Base-by-base conservation (phyloP, 2,888 invertebrate genomes). In the Nephrotoma appendiculata region DNA sequence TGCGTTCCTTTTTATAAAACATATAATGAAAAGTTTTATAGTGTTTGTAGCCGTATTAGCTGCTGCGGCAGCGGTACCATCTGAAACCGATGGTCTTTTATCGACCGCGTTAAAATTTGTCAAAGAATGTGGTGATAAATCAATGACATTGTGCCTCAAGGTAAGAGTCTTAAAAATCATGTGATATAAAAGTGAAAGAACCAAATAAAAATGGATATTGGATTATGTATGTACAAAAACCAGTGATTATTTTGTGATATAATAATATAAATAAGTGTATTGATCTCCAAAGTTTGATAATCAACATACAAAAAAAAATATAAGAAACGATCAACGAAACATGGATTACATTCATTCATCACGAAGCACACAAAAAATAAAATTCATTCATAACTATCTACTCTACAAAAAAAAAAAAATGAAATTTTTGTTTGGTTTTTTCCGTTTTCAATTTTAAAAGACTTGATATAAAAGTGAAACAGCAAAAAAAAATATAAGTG, bases 141-240 rank as follows among this genome's bases (percentile, higher is more conserved):
- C 95, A 89, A 93, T 95, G 91, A 92, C 94, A 88, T 90, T 95
- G 89, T 96, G 96, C 92, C 93, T 96, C 89, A 96, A 96, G 94
- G 96, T 96, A 92, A 92, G 89, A 84, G 41, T 42, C 41, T 84
- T 41, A 41, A 5, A 42, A 42, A 84, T n/a, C n/a, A 43, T 84
- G 84, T 84, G 84, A 84, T 3, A 31, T 31, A 31, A 31, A 84
- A 84, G 84, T 84, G 84, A 84, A 84, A 84, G 12, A 84, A 84
- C 84, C 84, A 84, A 84, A 84, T 84, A 84, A 84, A 42, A 84
- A 84, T 42, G 84, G 84, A 84, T 84, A 84, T 84, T 84, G 41
- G 41, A 84, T 84, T 84, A 43, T 9, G 48, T 12, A 42, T 9
- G 48, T 12, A 42, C 41, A 84, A 42, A 11, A 42, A n/a, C 42